Conservation (phyloP, 1,140 invertebrate species). For the Sycophila sp. region DNA sequence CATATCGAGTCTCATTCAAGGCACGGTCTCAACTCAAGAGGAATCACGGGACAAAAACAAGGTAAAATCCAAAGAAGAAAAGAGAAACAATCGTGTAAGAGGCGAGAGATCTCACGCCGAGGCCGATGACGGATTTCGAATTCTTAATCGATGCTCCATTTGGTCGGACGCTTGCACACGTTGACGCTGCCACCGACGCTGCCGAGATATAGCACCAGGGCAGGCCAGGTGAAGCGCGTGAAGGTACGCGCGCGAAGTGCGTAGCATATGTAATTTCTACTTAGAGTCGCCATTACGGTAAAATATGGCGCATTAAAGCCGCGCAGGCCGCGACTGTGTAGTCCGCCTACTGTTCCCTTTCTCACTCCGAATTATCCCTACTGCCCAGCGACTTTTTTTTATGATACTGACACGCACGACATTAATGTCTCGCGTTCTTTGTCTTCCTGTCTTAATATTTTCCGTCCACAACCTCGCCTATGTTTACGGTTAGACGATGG, state of each 20-base stretch:
- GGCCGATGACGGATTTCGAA: constrained; percentile 57
- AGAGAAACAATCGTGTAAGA: not conserved
- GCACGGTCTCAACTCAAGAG: not conserved
- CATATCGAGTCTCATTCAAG: not conserved
- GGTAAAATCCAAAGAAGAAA: not conserved
- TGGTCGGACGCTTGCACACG: constrained; percentile 24
- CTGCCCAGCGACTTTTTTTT: not conserved
- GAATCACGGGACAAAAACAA: not conserved
- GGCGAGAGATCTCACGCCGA: constrained; percentile 43
- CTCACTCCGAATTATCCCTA: not conserved
- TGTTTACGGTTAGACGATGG: too few relatives aligned
- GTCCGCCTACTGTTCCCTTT: not conserved
- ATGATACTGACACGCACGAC: not conserved
- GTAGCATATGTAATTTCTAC: constrained; percentile 63
- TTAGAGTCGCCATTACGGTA: constrained; percentile 61
- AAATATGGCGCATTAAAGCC: constrained; percentile 58
- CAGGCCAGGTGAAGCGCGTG: constrained; percentile 52
- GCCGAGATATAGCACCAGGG: too few relatives aligned
- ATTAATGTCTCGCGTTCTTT: too few relatives aligned
- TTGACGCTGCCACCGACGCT: not conserved
- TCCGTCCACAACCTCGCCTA: too few relatives aligned
- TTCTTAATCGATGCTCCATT: constrained; percentile 52
- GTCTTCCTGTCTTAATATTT: too few relatives aligned
- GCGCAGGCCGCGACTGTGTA: not conserved
- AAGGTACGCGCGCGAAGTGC: constrained; percentile 58